phyloP scores from a whole-genome alignment of 2,888 invertebrate species.

The Tachina fera region DNA sequence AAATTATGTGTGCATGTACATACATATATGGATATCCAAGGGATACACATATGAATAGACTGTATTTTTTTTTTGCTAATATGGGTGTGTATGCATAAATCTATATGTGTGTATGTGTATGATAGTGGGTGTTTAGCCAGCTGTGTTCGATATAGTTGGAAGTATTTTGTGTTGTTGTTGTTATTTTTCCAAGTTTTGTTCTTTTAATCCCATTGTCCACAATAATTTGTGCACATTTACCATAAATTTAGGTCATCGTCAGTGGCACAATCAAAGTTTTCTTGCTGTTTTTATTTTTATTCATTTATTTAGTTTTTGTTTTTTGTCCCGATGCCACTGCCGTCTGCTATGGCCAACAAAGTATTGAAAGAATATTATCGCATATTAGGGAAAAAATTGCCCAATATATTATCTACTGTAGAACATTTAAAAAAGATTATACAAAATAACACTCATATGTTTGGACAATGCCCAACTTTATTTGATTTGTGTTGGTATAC shows the following conservation, averaged over 20 bases:
- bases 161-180: neutral
- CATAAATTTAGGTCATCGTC: slow-evolving; percentile 73
- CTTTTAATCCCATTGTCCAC: slow-evolving; percentile 77
- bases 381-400: neutral
- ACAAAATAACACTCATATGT: slow-evolving; percentile 6
- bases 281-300: neutral
- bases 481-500: slow-evolving; percentile 1
- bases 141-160: slow-evolving; percentile 9
- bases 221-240: slow-evolving; percentile 77
- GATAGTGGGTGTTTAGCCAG: neutral
- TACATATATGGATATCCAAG: too few relatives aligned
- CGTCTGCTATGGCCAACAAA: slow-evolving; percentile 20
- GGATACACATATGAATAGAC: neutral
- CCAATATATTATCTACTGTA: slow-evolving; percentile 1
- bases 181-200: slow-evolving; percentile 22
- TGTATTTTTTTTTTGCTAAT: neutral
- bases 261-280: slow-evolving; percentile 49
- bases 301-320: neutral
- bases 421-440: neutral
- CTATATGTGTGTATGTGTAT: neutral
- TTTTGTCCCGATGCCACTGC: slow-evolving; percentile 12
- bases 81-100: neutral
- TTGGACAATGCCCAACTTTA: slow-evolving; percentile 30
- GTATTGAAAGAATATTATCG: slow-evolving; percentile 15
- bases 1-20: slow-evolving; percentile 7